Percentiles rank a stretch among this genome's conserved stretches.
Evolutionary conservation across 2,113 vertebrate species (phyloP).

Genomic region (Toxotes chatareus): DNA sequence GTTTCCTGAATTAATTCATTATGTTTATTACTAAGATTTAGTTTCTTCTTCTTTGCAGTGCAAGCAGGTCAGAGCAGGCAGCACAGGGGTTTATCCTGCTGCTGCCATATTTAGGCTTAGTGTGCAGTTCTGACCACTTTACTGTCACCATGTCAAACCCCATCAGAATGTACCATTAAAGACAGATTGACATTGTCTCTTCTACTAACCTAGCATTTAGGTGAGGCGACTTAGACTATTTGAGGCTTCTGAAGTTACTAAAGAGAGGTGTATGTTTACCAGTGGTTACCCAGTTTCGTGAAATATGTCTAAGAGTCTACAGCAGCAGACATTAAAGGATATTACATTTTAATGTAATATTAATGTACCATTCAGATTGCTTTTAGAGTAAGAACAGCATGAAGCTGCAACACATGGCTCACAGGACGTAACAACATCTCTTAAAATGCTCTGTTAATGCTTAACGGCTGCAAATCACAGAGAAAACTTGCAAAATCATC

Average conservation of each 20-base stretch:
- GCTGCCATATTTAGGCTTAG: conserved; percentile 34
- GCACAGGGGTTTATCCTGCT: conserved; percentile 23
- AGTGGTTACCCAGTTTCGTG: conserved; percentile 36
- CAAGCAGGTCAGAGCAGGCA: conserved; percentile 55
- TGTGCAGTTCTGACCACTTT: conserved; percentile 37
- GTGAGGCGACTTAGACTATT: conserved; percentile 67
- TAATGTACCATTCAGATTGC: conserved; percentile 59
- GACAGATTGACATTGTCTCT: conserved; percentile 28
- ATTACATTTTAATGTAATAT: conserved; percentile 56
- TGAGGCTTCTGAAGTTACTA: conserved; percentile 78
- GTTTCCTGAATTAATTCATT: conserved; percentile 57
- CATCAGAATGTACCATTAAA: conserved; percentile 1
- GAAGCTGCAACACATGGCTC: conserved; percentile 64
- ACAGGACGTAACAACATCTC: background rate
- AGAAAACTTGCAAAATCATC: background rate
- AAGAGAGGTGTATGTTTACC: conserved; percentile 45
- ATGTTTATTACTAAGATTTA: conserved; percentile 67
- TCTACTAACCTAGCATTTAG: conserved; percentile 49
- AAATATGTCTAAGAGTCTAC: conserved; percentile 47
- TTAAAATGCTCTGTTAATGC: conserved; percentile 19
- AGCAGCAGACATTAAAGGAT: conserved; percentile 68
- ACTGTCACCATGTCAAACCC: conserved; percentile 31
- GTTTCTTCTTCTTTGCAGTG: conserved; percentile 50
- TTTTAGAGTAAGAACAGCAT: conserved; percentile 47
- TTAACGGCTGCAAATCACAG: conserved; percentile 12